Conservation (phyloP, 2,797 vertebrate genomes). For the Hypotaenidia okinawae region DNA sequence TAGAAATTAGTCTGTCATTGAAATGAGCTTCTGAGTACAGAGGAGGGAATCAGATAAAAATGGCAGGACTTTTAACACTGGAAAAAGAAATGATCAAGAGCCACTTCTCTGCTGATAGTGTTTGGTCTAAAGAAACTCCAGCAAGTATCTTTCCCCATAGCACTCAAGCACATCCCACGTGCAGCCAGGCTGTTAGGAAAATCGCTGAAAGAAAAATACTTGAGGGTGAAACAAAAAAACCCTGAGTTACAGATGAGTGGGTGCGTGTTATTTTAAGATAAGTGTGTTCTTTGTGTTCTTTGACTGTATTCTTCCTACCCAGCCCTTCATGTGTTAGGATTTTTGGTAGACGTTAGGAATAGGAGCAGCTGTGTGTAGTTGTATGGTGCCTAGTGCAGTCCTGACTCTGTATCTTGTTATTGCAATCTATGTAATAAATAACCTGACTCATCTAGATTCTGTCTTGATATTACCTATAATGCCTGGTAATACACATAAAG, state of each 20-base stretch:
- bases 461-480: accelerated
- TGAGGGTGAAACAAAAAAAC: not conserved
- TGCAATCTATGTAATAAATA: not conserved
- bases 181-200: not conserved
- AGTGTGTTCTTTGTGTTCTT: not conserved
- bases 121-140: not conserved
- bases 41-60: not conserved
- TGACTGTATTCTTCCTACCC: not conserved
- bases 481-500: not conserved
- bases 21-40: not conserved
- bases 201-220: not conserved
- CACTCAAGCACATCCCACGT: not conserved
- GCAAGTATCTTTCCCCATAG: not conserved
- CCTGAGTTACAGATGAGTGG: not conserved
- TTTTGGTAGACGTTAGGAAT: not conserved
- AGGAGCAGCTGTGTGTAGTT: not conserved
- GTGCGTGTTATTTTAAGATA: not conserved
- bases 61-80: not conserved
- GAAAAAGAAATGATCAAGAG: not conserved
- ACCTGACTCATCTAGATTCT: not conserved
- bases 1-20: not conserved
- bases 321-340: accelerated
- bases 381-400: not conserved
- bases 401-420: not conserved
- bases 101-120: not conserved